A percentile compares a stretch with the other conserved stretches of the same genome.
Conservation (phyloP, 2,888 invertebrate species). For the Stegana nigrithorax region DNA sequence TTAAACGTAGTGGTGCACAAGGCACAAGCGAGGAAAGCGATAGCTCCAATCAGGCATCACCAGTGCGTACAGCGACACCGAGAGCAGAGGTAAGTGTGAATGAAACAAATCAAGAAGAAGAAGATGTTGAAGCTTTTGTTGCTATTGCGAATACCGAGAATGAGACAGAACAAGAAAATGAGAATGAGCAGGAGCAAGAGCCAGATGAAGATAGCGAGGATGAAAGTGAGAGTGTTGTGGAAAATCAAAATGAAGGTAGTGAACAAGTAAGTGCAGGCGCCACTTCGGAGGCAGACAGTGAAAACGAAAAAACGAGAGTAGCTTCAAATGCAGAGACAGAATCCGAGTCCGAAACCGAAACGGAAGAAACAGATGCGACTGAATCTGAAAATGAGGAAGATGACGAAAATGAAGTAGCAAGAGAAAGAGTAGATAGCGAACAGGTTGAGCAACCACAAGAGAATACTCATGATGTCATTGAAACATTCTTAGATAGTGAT, state of each 20-base stretch:
- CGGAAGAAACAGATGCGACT: conserved; percentile 14
- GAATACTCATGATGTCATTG: too few relatives aligned
- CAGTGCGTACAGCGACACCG: conserved; percentile 78
- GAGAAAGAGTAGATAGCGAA: too few relatives aligned
- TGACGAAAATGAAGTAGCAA: conserved; percentile 29
- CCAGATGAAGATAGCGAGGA: conserved; percentile 30
- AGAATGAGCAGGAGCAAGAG: conserved; percentile 36
- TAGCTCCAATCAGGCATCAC: conserved; percentile 71
- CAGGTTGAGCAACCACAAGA: too few relatives aligned
- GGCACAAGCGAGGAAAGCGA: conserved; percentile 71
- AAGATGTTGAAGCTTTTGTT: conserved; percentile 28
- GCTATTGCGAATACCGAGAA: conserved; percentile 29
- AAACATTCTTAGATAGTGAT: too few relatives aligned
- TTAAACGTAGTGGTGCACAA: conserved; percentile 64
- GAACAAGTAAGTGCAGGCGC: too few relatives aligned
- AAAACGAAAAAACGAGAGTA: conserved; percentile 1
- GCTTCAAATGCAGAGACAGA: too few relatives aligned
- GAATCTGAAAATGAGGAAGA: conserved; percentile 17
- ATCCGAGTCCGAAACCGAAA: conserved; percentile 1
- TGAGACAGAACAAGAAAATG: conserved; percentile 12
- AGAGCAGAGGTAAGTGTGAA: conserved; percentile 81
- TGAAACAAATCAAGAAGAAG: conserved; percentile 63
- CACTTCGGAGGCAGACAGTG: background rate
- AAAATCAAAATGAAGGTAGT: too few relatives aligned
- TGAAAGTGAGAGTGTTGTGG: background rate